phyloP scores from a whole-genome alignment of 2,888 invertebrate genomes.

The Drosophila rubida region DNA sequence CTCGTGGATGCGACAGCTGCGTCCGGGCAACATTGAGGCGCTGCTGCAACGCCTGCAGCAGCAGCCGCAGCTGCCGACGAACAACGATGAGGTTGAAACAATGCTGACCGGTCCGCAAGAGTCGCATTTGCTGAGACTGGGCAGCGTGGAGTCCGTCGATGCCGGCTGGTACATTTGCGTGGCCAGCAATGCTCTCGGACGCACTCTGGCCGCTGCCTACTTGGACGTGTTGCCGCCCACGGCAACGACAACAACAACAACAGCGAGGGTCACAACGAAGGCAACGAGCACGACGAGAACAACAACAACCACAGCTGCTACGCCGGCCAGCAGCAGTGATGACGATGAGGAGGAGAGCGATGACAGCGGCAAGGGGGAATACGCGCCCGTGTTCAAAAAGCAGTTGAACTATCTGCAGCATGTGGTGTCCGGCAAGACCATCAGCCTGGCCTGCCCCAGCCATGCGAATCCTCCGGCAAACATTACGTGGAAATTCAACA shows the following conservation, averaged over 20 bases:
- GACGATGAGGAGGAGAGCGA: slow-evolving; percentile 7
- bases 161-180: slow-evolving; percentile 98
- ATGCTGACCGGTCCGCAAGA: slow-evolving; percentile 82
- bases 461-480: slow-evolving; percentile 91
- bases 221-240: slow-evolving; percentile 87
- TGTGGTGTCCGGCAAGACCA: slow-evolving; percentile 90
- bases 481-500: slow-evolving; percentile 94
- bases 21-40: slow-evolving; percentile 29
- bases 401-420: slow-evolving; percentile 27
- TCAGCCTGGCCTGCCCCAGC: slow-evolving; percentile 88
- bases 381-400: slow-evolving; percentile 41
- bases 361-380: slow-evolving; percentile 22
- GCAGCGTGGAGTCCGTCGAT: slow-evolving; percentile 93
- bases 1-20: slow-evolving; percentile 87
- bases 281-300: slow-evolving; percentile 9
- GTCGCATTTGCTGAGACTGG: slow-evolving; percentile 91
- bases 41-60: slow-evolving; percentile 34
- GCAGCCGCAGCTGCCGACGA: not conserved
- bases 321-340: not conserved
- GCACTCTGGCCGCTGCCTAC: slow-evolving; percentile 91
- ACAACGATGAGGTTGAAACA: not conserved
- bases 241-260: not conserved
- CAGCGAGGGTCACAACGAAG: not conserved
- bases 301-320: slow-evolving; percentile 18
- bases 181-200: slow-evolving; percentile 94